Conservation (phyloP, 1,140 invertebrate species). For the Caerostris extrusa region DNA sequence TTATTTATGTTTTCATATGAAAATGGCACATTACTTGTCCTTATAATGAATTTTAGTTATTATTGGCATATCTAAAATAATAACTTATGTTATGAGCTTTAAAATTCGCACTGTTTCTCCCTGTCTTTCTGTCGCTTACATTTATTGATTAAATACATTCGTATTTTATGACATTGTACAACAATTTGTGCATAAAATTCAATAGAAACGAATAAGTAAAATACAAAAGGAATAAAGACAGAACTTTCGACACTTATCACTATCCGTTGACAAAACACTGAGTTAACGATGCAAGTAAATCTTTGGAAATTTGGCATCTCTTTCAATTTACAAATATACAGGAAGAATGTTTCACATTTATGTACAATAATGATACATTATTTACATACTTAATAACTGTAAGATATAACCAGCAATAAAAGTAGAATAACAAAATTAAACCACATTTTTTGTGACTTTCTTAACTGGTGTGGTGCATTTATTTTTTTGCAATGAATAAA, state of each 20-base stretch:
- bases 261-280: conserved; percentile 41
- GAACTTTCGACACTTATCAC: conserved; percentile 29
- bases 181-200: background rate
- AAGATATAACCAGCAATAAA: conserved; percentile 11
- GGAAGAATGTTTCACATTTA: background rate
- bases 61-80: too few relatives aligned
- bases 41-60: too few relatives aligned
- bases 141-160: background rate
- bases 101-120: background rate
- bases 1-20: too few relatives aligned
- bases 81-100: too few relatives aligned
- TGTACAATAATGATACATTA: conserved; percentile 53
- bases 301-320: conserved; percentile 74
- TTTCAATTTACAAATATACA: conserved; percentile 63
- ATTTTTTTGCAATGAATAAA: too few relatives aligned
- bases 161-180: background rate
- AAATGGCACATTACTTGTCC: too few relatives aligned
- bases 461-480: background rate
- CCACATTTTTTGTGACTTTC: background rate
- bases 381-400: background rate
- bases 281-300: conserved; percentile 62
- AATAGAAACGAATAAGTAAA: background rate
- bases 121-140: background rate
- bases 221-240: background rate
- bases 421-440: background rate